phyloP scores from a whole-genome alignment of 2,113 vertebrate genomes.

The Bettongia penicillata region DNA sequence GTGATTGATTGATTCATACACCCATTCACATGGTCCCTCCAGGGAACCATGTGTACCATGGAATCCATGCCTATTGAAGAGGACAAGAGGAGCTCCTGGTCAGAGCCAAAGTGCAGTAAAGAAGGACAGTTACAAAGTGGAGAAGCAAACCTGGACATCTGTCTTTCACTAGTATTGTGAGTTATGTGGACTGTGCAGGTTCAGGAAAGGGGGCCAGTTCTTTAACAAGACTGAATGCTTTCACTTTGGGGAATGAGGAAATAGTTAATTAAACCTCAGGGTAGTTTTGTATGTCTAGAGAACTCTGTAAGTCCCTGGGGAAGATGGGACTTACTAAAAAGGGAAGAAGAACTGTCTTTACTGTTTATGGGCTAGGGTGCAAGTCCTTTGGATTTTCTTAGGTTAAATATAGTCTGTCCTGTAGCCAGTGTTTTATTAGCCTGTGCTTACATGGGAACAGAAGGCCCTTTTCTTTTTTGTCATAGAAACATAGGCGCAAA shows the following conservation, averaged over 20 bases:
- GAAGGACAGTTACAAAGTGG: neutral
- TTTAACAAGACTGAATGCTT: neutral
- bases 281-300: neutral
- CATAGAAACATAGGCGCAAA: neutral
- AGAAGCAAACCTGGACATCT: neutral
- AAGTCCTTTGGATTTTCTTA: slow-evolving; percentile 1
- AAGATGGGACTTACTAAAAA: neutral
- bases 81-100: neutral
- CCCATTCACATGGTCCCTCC: too few relatives aligned
- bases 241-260: neutral
- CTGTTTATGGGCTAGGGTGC: neutral
- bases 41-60: neutral
- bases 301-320: neutral
- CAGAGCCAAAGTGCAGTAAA: neutral
- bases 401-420: neutral
- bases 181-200: neutral
- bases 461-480: neutral
- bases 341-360: neutral
- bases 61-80: neutral
- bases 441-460: neutral
- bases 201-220: neutral
- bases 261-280: neutral
- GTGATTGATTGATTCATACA: too few relatives aligned
- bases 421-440: neutral
- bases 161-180: neutral